phyloP scores from a whole-genome alignment of 2,797 vertebrate species.

The Notolabrus celidotus region DNA sequence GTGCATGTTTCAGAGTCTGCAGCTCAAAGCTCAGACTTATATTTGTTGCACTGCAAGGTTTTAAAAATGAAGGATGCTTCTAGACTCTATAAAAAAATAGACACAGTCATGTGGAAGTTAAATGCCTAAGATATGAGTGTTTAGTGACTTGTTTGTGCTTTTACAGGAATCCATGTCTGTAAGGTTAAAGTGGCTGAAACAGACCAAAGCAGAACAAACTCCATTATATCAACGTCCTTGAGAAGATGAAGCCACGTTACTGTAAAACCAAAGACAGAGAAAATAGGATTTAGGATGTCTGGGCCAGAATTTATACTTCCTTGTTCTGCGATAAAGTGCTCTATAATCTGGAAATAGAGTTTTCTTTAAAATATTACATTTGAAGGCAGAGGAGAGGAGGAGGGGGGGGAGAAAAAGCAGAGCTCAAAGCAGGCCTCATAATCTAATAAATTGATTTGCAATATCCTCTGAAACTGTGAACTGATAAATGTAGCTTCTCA shows the following conservation, averaged over 20 bases:
- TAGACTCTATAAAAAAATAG: too few relatives aligned
- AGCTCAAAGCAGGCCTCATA: slow-evolving; percentile 85
- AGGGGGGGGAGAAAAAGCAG: slow-evolving; percentile 60
- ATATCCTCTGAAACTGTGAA: slow-evolving; percentile 86
- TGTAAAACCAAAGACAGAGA: slow-evolving; percentile 64
- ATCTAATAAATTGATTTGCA: slow-evolving; percentile 91
- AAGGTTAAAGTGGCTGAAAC: slow-evolving; percentile 53
- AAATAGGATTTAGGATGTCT: slow-evolving; percentile 85
- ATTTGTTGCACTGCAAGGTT: too few relatives aligned
- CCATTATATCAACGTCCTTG: slow-evolving; percentile 79
- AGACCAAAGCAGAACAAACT: slow-evolving; percentile 62
- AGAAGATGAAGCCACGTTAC: slow-evolving; percentile 77
- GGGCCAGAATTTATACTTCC: slow-evolving; percentile 82
- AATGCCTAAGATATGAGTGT: slow-evolving; percentile 18
- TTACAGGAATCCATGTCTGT: slow-evolving; percentile 49
- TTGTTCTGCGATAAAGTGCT: slow-evolving; percentile 82
- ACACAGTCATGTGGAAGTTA: background rate
- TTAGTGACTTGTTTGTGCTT: slow-evolving; percentile 23
- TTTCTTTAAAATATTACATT: slow-evolving; percentile 84
- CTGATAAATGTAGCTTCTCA: slow-evolving; percentile 81
- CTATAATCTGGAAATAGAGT: slow-evolving; percentile 81
- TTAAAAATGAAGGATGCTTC: too few relatives aligned
- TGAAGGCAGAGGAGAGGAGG: slow-evolving; percentile 63
- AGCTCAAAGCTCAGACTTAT: too few relatives aligned
- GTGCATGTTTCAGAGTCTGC: too few relatives aligned